Conservation (phyloP, 1,140 invertebrate genomes). For the Drosophila ironensis region DNA sequence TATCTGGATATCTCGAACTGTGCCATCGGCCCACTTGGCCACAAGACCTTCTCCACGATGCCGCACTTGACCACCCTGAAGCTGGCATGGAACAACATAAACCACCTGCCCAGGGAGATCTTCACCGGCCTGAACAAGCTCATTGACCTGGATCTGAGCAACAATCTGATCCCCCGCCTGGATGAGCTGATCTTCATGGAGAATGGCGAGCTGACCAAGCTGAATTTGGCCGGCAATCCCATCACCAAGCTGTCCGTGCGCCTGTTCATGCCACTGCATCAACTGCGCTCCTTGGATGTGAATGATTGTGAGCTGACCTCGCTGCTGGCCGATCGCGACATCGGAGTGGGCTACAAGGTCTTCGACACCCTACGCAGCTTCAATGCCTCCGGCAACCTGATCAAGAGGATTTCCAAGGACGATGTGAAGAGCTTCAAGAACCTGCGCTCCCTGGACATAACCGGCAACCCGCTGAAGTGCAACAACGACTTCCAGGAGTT, state of each 20-base stretch:
- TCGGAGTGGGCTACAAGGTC: constrained; percentile 73
- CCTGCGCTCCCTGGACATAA: constrained; percentile 85
- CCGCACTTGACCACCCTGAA: constrained; percentile 85
- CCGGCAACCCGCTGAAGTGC: constrained; percentile 86
- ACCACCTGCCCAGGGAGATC: constrained; percentile 80
- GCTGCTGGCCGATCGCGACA: constrained; percentile 84
- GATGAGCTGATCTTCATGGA: constrained; percentile 85
- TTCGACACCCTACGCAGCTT: constrained; percentile 83
- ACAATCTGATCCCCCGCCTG: constrained; percentile 85
- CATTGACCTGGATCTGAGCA: constrained; percentile 86
- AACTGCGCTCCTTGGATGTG: constrained; percentile 85
- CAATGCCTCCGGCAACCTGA: constrained; percentile 84
- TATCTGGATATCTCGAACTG: constrained; percentile 87
- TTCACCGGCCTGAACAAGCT: constrained; percentile 83
- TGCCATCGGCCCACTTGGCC: constrained; percentile 84
- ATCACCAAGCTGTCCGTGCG: constrained; percentile 86
- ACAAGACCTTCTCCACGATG: constrained; percentile 86
- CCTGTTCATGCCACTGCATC: constrained; percentile 85
- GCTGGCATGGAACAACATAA: constrained; percentile 85
- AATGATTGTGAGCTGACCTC: constrained; percentile 86
- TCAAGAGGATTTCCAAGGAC: constrained; percentile 83
- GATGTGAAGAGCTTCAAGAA: constrained; percentile 84
- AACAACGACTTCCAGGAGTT: constrained; percentile 84
- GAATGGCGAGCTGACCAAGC: constrained; percentile 85
- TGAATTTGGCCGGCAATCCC: constrained; percentile 88